phyloP scores from a whole-genome alignment of 53 echinoderm and acorn worm species.

The Stichopus horrens region DNA sequence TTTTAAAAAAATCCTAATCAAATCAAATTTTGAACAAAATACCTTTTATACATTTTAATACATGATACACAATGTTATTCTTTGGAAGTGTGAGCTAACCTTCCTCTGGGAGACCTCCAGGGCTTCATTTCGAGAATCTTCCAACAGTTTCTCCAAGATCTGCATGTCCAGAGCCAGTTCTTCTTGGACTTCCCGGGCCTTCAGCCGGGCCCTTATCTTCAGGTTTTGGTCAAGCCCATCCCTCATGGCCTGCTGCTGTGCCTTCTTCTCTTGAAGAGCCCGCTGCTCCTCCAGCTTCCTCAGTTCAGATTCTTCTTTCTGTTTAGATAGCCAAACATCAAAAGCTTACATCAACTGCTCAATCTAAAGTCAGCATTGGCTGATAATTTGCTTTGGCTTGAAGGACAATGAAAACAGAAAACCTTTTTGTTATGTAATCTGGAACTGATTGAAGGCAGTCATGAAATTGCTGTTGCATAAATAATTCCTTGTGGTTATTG shows the following conservation, averaged over 20 bases:
- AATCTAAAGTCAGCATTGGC: not conserved
- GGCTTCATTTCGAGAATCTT: conserved; percentile 91
- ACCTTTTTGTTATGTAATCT: no score
- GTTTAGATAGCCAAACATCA: not conserved
- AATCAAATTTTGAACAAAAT: not conserved
- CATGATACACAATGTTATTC: not conserved
- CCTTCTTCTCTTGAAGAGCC: conserved; percentile 84
- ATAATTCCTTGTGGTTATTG: no score
- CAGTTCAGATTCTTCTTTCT: conserved; percentile 87
- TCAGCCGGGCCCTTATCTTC: conserved; percentile 61
- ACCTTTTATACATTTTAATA: not conserved
- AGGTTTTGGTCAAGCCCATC: conserved; percentile 62
- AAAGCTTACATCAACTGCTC: not conserved
- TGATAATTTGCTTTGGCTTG: no score
- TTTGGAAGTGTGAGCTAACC: conserved; percentile 45
- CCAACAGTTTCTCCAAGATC: conserved; percentile 93
- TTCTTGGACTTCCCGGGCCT: conserved; percentile 90
- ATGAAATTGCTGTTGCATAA: no score
- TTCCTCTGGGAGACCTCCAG: conserved; percentile 96
- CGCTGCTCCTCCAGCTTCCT: conserved; percentile 89
- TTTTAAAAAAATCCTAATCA: not conserved
- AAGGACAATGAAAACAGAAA: no score
- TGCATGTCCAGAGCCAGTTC: conserved; percentile 98
- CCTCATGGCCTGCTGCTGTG: conserved; percentile 58
- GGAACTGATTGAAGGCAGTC: not conserved